A percentile compares a stretch with the other conserved stretches of the same genome.
Evolutionary conservation across 2,888 invertebrate genomes (phyloP).

Genomic region (Pteria penguin): DNA sequence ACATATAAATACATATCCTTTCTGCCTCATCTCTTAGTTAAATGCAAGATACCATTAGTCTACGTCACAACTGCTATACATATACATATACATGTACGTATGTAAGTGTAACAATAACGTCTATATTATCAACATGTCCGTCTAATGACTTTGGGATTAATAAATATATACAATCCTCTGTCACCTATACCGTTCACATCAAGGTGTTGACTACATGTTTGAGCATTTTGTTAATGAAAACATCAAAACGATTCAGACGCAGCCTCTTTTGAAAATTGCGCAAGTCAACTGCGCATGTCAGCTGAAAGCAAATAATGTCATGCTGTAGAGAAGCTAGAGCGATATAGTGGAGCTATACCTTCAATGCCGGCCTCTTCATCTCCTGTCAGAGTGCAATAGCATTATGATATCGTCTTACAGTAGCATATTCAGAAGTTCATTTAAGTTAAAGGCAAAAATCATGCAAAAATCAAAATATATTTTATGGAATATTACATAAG

Average conservation of each 20-base stretch:
- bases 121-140: not conserved
- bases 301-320: constrained; percentile 7
- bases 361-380: constrained; percentile 33
- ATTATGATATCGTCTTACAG: no score
- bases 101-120: no score
- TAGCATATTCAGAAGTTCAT: no score
- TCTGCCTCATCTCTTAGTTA: no score
- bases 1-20: no score
- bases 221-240: not conserved
- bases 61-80: not conserved
- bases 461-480: no score
- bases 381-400: constrained; percentile 35
- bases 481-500: no score
- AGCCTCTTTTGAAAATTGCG: constrained; percentile 1
- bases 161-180: not conserved
- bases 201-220: no score
- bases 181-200: no score
- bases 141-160: not conserved
- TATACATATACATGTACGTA: not conserved
- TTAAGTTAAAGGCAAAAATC: no score
- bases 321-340: constrained; percentile 19
- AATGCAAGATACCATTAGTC: no score
- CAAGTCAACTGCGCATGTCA: constrained; percentile 1
- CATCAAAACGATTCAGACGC: not conserved
- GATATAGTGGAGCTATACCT: constrained; percentile 33